Conservation (phyloP, 2,888 invertebrate species). For the Oscheius sp. region DNA sequence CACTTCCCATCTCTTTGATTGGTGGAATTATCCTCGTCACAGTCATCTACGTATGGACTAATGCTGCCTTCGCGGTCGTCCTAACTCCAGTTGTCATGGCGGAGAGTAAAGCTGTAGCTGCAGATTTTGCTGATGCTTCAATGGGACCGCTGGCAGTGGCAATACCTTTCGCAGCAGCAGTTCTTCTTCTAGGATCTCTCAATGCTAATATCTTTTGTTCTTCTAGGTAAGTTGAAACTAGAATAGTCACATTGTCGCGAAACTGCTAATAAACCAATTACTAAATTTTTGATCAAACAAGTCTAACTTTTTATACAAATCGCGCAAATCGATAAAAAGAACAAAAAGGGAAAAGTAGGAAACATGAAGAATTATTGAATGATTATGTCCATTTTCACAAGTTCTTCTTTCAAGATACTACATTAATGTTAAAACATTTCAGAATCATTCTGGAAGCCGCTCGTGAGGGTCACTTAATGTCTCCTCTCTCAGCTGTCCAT, state of each 20-base stretch:
- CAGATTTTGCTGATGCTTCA: slow-evolving; percentile 22
- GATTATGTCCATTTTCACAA: no score
- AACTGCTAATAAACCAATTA: no score
- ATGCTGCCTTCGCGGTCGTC: slow-evolving; percentile 7
- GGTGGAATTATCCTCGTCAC: slow-evolving; percentile 25
- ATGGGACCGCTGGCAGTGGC: slow-evolving; percentile 10
- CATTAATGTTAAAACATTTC: background rate
- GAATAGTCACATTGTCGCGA: no score
- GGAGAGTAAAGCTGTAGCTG: slow-evolving; percentile 14
- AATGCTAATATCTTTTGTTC: slow-evolving; percentile 31
- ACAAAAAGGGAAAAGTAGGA: no score
- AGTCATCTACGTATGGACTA: slow-evolving; percentile 10
- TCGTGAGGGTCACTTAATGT: slow-evolving; percentile 12
- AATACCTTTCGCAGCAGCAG: slow-evolving; percentile 24
- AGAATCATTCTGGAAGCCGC: slow-evolving; percentile 20
- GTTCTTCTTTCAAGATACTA: no score
- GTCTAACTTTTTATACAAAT: no score
- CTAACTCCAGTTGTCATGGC: slow-evolving; percentile 1
- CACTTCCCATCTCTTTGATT: slow-evolving; percentile 14
- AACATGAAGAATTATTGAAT: background rate
- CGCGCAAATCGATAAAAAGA: no score
- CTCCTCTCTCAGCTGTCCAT: slow-evolving; percentile 6
- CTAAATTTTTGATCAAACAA: no score
- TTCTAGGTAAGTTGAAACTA: slow-evolving; percentile 3
- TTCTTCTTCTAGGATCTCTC: slow-evolving; percentile 23